phyloP scores from a whole-genome alignment of 2,888 invertebrate genomes.

The Cephus runcator region DNA sequence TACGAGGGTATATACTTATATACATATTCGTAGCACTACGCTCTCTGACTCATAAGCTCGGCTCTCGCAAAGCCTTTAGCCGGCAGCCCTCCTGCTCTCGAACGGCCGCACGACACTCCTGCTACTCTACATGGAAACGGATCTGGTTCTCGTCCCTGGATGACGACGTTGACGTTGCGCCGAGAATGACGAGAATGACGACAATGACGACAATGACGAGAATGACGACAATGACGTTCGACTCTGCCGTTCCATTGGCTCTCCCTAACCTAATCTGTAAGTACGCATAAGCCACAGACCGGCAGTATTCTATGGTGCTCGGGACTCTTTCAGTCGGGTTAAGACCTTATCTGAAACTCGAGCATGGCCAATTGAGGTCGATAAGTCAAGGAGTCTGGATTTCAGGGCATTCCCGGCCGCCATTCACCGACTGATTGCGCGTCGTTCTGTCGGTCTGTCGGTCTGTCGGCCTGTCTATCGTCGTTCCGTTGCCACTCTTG shows the following conservation, averaged over 20 bases:
- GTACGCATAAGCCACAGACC: background rate
- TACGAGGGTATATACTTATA: background rate
- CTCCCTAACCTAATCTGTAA: background rate
- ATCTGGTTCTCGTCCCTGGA: slow-evolving; percentile 37
- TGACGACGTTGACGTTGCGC: background rate
- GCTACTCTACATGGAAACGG: slow-evolving; percentile 22
- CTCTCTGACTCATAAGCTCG: slow-evolving; percentile 18
- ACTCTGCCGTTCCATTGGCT: background rate
- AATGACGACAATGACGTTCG: background rate
- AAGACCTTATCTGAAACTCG: background rate
- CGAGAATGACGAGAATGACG: too few species aligned
- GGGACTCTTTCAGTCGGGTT: background rate
- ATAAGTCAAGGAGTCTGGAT: slow-evolving; percentile 10
- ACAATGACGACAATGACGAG: too few species aligned
- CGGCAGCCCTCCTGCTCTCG: slow-evolving; percentile 9
- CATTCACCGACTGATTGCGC: background rate
- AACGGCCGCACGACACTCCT: slow-evolving; percentile 17
- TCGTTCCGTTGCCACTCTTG: background rate
- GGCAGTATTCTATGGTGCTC: background rate
- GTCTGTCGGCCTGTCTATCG: background rate
- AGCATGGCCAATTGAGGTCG: background rate
- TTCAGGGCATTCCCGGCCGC: background rate
- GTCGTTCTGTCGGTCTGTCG: background rate
- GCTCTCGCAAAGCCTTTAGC: slow-evolving; percentile 16
- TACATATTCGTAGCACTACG: background rate